Conservation (phyloP, 2,888 invertebrate genomes). For the Automeris io region DNA sequence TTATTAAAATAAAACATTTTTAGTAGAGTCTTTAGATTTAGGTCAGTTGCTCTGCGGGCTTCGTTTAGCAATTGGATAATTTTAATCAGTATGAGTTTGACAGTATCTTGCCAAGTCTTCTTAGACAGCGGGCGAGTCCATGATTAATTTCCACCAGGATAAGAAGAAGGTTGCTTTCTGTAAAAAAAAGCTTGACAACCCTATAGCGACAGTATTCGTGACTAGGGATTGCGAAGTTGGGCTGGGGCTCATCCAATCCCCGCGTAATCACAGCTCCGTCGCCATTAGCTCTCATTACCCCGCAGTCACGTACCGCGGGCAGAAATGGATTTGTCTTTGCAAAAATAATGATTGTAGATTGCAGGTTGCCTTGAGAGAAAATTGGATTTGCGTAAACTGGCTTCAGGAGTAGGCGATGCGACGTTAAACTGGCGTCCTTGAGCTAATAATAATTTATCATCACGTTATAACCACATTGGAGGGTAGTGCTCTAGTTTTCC, state of each 20-base stretch:
- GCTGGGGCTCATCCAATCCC: conserved; percentile 21
- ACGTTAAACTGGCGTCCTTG: conserved; percentile 40
- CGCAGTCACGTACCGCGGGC: conserved; percentile 69
- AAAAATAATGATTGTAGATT: conserved; percentile 74
- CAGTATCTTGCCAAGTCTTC: too few relatives aligned
- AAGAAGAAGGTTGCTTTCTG: conserved; percentile 3
- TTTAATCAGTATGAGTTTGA: too few relatives aligned
- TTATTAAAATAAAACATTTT: too few relatives aligned
- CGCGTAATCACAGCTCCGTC: conserved; percentile 61
- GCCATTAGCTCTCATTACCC: conserved; percentile 72
- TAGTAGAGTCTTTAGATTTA: too few relatives aligned
- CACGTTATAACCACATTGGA: too few relatives aligned
- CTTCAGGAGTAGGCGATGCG: conserved; percentile 34
- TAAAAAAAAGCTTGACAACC: too few relatives aligned
- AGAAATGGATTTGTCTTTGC: conserved; percentile 76
- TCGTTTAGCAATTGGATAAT: too few relatives aligned
- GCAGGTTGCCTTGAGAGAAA: conserved; percentile 68
- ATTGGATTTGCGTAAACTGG: conserved; percentile 70
- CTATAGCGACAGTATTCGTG: conserved; percentile 5
- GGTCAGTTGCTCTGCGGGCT: too few relatives aligned
- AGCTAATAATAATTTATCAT: too few relatives aligned
- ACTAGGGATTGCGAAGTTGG: conserved; percentile 19
- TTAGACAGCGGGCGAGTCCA: too few relatives aligned
- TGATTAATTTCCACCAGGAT: too few relatives aligned
- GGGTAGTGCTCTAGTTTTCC: neutral